Evolutionary conservation across 2,888 invertebrate species (phyloP).

Genomic region (Andrena praecox): DNA sequence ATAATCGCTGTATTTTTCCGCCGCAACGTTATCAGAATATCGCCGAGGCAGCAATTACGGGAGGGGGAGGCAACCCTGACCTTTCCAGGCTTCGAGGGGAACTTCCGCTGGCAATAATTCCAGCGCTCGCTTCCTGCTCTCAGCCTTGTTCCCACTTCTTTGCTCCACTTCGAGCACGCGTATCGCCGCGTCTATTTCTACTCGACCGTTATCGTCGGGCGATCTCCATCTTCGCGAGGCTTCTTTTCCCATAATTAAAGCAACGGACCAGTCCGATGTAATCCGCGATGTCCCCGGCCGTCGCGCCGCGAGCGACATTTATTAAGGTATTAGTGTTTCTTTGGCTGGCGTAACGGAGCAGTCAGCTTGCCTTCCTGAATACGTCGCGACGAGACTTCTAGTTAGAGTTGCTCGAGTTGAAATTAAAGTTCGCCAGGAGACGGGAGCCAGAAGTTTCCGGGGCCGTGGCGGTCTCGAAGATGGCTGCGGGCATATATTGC

Average conservation of each 20-base stretch:
- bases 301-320: neutral
- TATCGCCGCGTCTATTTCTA: slow-evolving; percentile 15
- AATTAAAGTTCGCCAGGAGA: neutral
- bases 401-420: neutral
- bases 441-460: too few relatives aligned
- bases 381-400: neutral
- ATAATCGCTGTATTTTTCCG: neutral
- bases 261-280: slow-evolving; percentile 19
- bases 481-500: too few relatives aligned
- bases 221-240: slow-evolving; percentile 39
- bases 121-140: slow-evolving; percentile 24
- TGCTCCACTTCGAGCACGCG: slow-evolving; percentile 10
- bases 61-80: neutral
- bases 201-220: slow-evolving; percentile 52
- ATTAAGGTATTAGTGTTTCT: slow-evolving; percentile 16
- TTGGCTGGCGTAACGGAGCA: neutral
- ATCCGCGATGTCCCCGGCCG: slow-evolving; percentile 14
- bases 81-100: neutral
- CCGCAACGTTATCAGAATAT: neutral
- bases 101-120: slow-evolving; percentile 36
- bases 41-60: neutral
- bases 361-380: neutral
- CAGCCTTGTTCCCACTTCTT: slow-evolving; percentile 28
- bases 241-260: slow-evolving; percentile 33
- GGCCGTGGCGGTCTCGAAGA: too few relatives aligned